Conservation (phyloP, 2,888 invertebrate species). For the Gari tellinella region DNA sequence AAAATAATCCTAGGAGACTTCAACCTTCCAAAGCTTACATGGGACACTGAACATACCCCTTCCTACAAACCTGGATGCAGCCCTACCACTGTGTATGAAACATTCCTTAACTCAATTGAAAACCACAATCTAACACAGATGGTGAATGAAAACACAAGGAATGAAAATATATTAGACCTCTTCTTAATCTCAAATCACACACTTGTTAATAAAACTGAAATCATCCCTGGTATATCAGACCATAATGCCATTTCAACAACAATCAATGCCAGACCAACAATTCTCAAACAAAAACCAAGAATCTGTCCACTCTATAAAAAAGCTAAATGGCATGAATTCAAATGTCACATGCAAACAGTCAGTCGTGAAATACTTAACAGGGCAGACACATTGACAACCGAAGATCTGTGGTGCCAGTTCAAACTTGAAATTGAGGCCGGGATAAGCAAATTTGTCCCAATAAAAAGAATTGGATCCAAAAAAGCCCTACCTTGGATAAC, state of each 20-base stretch:
- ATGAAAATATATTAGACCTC: slow-evolving; percentile 4
- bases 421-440: slow-evolving; percentile 4
- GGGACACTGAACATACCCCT: slow-evolving; percentile 14
- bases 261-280: background rate
- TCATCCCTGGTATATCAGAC: slow-evolving; percentile 11
- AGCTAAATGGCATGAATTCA: slow-evolving; percentile 15
- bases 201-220: slow-evolving; percentile 9
- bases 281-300: slow-evolving; percentile 6
- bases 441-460: slow-evolving; percentile 7
- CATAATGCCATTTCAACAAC: slow-evolving; percentile 9
- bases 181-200: slow-evolving; percentile 16
- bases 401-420: background rate
- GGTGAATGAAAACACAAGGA: slow-evolving; percentile 11
- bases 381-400: background rate
- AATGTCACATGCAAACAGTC: slow-evolving; percentile 3
- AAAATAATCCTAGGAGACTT: slow-evolving; percentile 10
- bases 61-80: slow-evolving; percentile 6
- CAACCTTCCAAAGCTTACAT: slow-evolving; percentile 20
- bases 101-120: slow-evolving; percentile 8
- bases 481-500: slow-evolving; percentile 2
- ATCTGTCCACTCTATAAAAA: slow-evolving; percentile 12
- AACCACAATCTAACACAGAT: slow-evolving; percentile 11
- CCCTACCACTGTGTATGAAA: slow-evolving; percentile 2
- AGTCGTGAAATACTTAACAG: background rate
- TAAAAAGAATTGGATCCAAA: background rate